Evolutionary conservation across 2,113 vertebrate genomes (phyloP).

Genomic region (Chloebia gouldiae): DNA sequence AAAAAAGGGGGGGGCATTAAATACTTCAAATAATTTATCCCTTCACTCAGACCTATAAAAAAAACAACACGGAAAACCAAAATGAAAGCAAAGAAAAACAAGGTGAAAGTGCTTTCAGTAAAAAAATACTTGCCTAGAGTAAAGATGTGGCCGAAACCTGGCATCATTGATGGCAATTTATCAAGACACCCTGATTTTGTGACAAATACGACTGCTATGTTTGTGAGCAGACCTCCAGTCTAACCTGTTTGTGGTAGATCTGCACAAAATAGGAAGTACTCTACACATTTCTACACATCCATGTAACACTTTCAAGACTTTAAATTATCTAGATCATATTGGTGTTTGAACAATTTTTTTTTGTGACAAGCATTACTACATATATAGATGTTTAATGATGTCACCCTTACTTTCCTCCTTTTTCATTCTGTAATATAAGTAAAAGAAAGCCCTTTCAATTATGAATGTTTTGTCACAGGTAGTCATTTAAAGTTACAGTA

Average conservation of each 20-base stretch:
- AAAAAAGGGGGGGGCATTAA: not conserved
- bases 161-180: not conserved
- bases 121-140: not conserved
- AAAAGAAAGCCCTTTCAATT: not conserved
- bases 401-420: conserved; percentile 74
- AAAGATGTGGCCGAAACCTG: not conserved
- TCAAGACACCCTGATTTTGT: not conserved
- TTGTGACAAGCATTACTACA: not conserved
- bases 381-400: conserved; percentile 63
- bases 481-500: not conserved
- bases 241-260: not conserved
- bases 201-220: not conserved
- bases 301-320: not conserved
- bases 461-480: not conserved
- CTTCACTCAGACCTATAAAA: not conserved
- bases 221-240: not conserved
- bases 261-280: not conserved
- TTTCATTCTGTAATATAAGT: conserved; percentile 71
- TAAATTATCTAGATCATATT: not conserved
- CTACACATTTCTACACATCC: not conserved
- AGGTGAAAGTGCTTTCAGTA: not conserved
- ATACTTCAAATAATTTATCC: not conserved
- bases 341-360: not conserved
- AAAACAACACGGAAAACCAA: not conserved
- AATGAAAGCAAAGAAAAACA: not conserved